These are phyloP conservation scores for Agelas oroides DNA, from an alignment of 37 sponge, comb jelly and placozoan species.

Conservation along the genomic window DNA sequence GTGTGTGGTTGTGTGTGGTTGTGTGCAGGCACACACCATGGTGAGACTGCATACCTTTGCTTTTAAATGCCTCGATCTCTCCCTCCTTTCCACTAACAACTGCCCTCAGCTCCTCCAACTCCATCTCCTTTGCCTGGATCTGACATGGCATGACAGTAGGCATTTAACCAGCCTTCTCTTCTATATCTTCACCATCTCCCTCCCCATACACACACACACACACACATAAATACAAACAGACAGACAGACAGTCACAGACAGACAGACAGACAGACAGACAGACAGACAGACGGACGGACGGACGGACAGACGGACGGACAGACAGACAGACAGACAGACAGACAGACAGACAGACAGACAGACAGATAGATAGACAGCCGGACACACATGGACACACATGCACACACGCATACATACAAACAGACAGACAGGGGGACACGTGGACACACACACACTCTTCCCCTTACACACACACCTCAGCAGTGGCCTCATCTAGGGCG, in stretches of 20 bases:
- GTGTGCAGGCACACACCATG: too few species aligned
- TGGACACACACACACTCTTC: conserved; percentile 8
- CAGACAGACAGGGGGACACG: conserved; percentile 4
- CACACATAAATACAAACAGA: too few species aligned
- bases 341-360: not conserved
- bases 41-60: conserved; percentile 28
- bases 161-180: too few species aligned
- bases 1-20: too few species aligned
- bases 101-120: conserved; percentile 25
- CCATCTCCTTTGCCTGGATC: conserved; percentile 56
- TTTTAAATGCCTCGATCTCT: conserved; percentile 40
- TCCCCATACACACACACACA: too few species aligned
- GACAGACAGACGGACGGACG: too few species aligned
- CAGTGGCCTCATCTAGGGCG: conserved; percentile 76
- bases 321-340: not conserved
- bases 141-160: too few species aligned
- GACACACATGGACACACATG: too few species aligned
- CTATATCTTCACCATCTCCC: too few species aligned
- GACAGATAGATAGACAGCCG: not conserved
- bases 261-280: too few species aligned
- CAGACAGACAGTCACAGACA: too few species aligned
- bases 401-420: not conserved
- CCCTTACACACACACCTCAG: conserved; percentile 58
- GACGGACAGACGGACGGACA: too few species aligned
- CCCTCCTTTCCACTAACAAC: conserved; percentile 54